Evolutionary conservation across 2,797 vertebrate species (phyloP).

Genomic region (Eremophila alpestris): DNA sequence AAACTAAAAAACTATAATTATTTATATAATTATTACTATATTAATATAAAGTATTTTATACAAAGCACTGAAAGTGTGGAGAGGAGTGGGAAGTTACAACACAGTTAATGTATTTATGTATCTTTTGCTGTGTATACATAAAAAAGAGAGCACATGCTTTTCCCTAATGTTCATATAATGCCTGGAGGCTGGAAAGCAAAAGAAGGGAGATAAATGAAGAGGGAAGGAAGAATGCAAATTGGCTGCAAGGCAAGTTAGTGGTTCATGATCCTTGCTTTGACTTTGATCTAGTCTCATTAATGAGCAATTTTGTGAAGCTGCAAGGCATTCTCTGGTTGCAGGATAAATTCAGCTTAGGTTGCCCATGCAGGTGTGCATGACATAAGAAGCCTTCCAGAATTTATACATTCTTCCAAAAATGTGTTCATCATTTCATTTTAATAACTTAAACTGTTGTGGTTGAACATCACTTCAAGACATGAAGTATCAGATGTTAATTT

Average conservation of each 20-base stretch:
- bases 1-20: background rate
- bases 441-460: background rate
- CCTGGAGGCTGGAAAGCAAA: constrained; percentile 34
- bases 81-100: background rate
- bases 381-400: background rate
- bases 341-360: constrained; percentile 16
- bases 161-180: background rate
- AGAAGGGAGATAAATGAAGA: constrained; percentile 22
- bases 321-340: constrained; percentile 5
- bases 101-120: background rate
- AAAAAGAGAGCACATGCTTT: background rate
- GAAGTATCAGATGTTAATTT: background rate
- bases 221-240: constrained; percentile 45
- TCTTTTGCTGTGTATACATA: background rate
- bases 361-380: constrained; percentile 28
- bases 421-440: background rate
- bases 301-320: constrained; percentile 11
- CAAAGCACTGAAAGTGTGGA: background rate
- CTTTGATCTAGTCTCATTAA: constrained; percentile 55
- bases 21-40: no score
- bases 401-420: background rate
- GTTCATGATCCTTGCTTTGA: constrained; percentile 45
- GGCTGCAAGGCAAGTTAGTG: constrained; percentile 31
- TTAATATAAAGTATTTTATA: background rate
- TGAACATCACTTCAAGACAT: background rate